phyloP scores from a whole-genome alignment of 64 coral and sea anemone genomes.

The Montipora efflorescens region DNA sequence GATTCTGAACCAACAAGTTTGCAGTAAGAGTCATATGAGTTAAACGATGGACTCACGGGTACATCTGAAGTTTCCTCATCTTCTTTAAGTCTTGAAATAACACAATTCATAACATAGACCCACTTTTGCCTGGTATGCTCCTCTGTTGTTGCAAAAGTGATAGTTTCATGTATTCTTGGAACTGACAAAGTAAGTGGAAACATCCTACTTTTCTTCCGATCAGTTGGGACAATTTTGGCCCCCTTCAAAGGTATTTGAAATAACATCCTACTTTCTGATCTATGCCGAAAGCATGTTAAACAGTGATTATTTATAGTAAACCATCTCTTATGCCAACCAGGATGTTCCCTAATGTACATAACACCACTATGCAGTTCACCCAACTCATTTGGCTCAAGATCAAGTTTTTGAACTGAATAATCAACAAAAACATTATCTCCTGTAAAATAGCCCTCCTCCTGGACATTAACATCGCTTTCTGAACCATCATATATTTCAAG shows the following conservation, averaged over 20 bases:
- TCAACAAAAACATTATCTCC: constrained; percentile 86
- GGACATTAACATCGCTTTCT: constrained; percentile 71
- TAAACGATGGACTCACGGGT: constrained; percentile 33
- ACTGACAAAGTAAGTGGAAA: constrained; percentile 86
- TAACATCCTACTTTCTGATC: constrained; percentile 86
- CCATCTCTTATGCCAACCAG: constrained; percentile 96
- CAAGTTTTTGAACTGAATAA: constrained; percentile 50
- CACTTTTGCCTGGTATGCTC: constrained; percentile 76
- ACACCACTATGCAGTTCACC: constrained; percentile 76
- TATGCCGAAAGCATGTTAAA: constrained; percentile 82
- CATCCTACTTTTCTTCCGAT: constrained; percentile 81
- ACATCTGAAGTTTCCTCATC: constrained; percentile 35
- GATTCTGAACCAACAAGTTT: not conserved
- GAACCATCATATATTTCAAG: constrained; percentile 67
- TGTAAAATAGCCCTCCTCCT: constrained; percentile 88
- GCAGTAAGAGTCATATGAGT: constrained; percentile 45
- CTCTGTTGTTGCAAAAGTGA: constrained; percentile 88
- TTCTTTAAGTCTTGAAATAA: constrained; percentile 69
- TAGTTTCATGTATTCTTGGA: constrained; percentile 80
- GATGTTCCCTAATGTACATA: constrained; percentile 87
- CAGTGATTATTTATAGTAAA: constrained; percentile 80
- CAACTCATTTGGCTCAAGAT: constrained; percentile 80
- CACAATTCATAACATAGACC: constrained; percentile 81
- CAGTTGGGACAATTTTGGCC: constrained; percentile 77
- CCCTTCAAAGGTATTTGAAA: constrained; percentile 88